phyloP scores from a whole-genome alignment of 2,888 invertebrate species.

The Euproctis similis region DNA sequence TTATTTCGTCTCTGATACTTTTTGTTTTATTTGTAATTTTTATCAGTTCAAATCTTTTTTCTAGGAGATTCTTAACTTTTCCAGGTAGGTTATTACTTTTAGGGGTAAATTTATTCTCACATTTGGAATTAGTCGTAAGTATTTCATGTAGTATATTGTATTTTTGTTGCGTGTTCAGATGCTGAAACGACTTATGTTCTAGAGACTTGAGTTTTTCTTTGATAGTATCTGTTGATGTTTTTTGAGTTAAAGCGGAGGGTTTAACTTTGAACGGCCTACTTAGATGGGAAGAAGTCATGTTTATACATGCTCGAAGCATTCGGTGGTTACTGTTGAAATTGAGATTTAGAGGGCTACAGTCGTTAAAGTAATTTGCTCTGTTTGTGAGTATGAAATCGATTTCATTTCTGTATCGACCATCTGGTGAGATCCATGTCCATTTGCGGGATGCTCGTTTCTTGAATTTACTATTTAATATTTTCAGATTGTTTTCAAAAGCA shows the following conservation, averaged over 20 bases:
- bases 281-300: not conserved
- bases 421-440: not conserved
- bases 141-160: too few relatives aligned
- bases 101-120: not conserved
- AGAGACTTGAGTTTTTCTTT: not conserved
- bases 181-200: not conserved
- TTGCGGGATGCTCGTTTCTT: not conserved
- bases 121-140: too few relatives aligned
- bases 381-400: not conserved
- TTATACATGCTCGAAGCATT: not conserved
- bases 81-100: not conserved
- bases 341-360: not conserved
- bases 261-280: not conserved
- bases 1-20: not conserved
- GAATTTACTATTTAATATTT: conserved; percentile 3
- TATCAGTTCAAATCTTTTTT: not conserved
- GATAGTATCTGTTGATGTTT: not conserved
- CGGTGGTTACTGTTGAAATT: not conserved
- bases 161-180: not conserved
- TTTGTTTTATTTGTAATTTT: not conserved
- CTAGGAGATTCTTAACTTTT: not conserved
- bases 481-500: conserved; percentile 4
- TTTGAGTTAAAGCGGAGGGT: not conserved
- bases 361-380: not conserved
- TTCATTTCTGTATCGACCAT: not conserved